These are phyloP conservation scores for Coracias cyanogaster DNA, from an alignment of 2,797 vertebrate species.

Conservation along the genomic window DNA sequence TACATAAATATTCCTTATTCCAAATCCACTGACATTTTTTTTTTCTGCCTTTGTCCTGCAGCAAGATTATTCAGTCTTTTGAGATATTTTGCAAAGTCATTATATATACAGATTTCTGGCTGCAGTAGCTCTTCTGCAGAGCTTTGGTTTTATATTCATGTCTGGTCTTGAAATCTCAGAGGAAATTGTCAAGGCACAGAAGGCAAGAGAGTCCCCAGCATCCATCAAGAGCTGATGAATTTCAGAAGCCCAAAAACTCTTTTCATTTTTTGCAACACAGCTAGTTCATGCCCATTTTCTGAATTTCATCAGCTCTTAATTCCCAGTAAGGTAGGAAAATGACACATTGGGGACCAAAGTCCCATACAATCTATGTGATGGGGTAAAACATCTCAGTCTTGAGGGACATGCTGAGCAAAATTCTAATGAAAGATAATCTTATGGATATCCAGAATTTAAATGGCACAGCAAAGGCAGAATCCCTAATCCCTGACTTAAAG, in stretches of 20 bases:
- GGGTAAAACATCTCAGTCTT: neutral
- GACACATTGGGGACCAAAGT: neutral
- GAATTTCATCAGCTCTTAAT: neutral
- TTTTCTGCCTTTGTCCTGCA: neutral
- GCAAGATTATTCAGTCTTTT: constrained; percentile 12
- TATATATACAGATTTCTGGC: neutral
- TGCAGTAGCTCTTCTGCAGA: neutral
- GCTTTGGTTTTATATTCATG: neutral
- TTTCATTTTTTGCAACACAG: neutral
- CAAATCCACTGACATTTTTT: neutral
- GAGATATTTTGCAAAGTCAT: neutral
- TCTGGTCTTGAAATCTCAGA: neutral
- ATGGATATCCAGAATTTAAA: neutral
- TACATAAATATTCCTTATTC: neutral
- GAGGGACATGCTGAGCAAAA: neutral
- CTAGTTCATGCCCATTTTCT: neutral
- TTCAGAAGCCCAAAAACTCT: neutral
- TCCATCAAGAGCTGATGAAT: neutral
- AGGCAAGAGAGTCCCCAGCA: neutral
- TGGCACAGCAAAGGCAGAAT: neutral
- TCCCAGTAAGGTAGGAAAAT: neutral
- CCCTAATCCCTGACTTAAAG: neutral
- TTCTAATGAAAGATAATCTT: neutral
- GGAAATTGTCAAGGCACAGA: neutral
- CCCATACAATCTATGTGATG: neutral